Percentiles rank a stretch among this genome's conserved stretches.
These are phyloP conservation scores for Ametastegia equiseti DNA, from an alignment of 2,888 invertebrate genomes.

Conservation along the genomic window DNA sequence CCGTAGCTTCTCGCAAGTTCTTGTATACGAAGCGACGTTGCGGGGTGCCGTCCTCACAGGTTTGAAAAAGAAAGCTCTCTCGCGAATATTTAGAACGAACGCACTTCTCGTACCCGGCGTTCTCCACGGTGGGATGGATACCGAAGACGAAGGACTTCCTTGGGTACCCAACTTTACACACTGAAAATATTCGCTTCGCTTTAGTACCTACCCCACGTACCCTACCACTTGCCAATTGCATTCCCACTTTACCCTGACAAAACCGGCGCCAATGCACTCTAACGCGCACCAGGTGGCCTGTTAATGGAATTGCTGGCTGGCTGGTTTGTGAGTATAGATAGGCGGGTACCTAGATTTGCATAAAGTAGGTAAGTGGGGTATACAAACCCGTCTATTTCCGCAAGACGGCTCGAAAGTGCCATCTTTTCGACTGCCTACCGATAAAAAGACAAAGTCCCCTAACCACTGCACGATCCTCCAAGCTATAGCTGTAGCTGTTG, in stretches of 20 bases:
- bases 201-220: conserved; percentile 6
- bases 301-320: conserved; percentile 43
- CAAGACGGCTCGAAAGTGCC: background rate
- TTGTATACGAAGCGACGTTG: conserved; percentile 36
- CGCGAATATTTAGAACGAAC: background rate
- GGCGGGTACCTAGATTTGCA: conserved; percentile 11
- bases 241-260: conserved; percentile 39
- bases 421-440: conserved; percentile 12
- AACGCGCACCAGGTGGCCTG: conserved; percentile 47
- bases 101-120: background rate
- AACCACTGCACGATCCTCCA: background rate
- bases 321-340: background rate
- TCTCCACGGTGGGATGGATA: background rate
- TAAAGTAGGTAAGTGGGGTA: conserved; percentile 36
- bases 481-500: background rate
- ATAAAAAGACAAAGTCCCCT: conserved; percentile 28
- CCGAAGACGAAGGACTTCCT: conserved; percentile 1
- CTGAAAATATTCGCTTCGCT: conserved; percentile 13
- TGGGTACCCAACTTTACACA: background rate
- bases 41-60: conserved; percentile 10
- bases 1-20: conserved; percentile 9
- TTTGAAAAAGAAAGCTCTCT: background rate
- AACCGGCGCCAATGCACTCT: conserved; percentile 44
- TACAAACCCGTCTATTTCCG: conserved; percentile 8
- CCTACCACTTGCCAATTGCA: conserved; percentile 39